Percentiles rank a stretch among this genome's conserved stretches.
Evolutionary conservation across 2,113 vertebrate species (phyloP).

Genomic region (Saccopteryx leptura): DNA sequence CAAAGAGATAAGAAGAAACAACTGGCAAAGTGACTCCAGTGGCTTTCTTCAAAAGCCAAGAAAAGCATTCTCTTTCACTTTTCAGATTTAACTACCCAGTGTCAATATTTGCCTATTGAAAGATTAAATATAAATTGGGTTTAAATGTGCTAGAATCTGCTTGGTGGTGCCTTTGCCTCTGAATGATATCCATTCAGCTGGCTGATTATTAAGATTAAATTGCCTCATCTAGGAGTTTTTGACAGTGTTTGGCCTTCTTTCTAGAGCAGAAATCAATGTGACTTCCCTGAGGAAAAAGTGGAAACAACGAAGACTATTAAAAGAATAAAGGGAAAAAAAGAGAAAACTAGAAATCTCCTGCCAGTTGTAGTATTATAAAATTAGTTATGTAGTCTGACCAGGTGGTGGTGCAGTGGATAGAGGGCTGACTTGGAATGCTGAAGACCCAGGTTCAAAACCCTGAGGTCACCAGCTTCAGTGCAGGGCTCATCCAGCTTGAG

Average conservation of each 20-base stretch:
- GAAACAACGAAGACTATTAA: not conserved
- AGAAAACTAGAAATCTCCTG: not conserved
- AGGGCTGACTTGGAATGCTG: too few relatives aligned
- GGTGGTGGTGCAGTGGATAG: too few relatives aligned
- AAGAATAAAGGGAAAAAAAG: not conserved
- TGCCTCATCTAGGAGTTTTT: constrained; percentile 6
- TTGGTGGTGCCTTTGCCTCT: constrained; percentile 56
- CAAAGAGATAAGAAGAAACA: constrained; percentile 73
- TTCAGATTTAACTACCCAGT: constrained; percentile 54
- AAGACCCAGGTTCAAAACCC: too few relatives aligned
- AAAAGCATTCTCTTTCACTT: constrained; percentile 72
- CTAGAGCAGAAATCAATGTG: constrained; percentile 54
- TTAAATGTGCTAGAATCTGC: constrained; percentile 69
- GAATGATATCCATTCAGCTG: constrained; percentile 61
- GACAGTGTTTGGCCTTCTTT: constrained; percentile 38
- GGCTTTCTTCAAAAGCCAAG: constrained; percentile 57
- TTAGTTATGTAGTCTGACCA: not conserved
- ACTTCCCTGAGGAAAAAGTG: not conserved
- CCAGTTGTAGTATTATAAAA: not conserved
- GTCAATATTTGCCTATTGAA: constrained; percentile 74
- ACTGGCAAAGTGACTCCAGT: constrained; percentile 63
- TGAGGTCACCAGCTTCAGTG: too few relatives aligned
- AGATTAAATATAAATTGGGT: constrained; percentile 66
- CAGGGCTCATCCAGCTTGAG: too few relatives aligned
- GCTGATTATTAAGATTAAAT: constrained; percentile 66